Base-by-base conservation (phyloP, 2,113 vertebrate species). In the Oncorhynchus mykiss region DNA sequence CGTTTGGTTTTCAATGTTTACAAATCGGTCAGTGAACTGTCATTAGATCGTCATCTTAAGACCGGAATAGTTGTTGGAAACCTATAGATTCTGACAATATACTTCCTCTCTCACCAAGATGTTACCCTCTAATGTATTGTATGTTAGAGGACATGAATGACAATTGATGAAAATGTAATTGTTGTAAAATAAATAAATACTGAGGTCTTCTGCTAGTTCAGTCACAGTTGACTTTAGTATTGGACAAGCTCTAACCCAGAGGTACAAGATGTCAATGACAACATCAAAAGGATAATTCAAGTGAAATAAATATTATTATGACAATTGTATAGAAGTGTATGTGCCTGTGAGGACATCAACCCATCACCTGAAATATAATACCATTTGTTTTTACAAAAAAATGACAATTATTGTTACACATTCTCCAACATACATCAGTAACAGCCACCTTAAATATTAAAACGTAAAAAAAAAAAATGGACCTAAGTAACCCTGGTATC, bases 1-100 rank as follows among this genome's bases (percentile, higher is more conserved):
- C 79, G 80, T 88, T 89, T 89, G 84, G 84, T 83, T 87, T 82
- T 78, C 65, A 78, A 29, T 74, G 78, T 76, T 73, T 70, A 27
- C 66, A 73, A 22, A 24, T 54, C 13, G 24, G 9, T 54, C 24
- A 16, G 16, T 54, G 24, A 20, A 20, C 20, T 34, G 11, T 54
- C 24, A 4, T 54, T 54, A 54, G 8, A 4, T 45, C 24, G 3
- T n/a, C 20, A 27, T 54, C 34, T 14, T 54, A 25, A 25, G 70
- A 54, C 12, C 70, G 5, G 13, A 67, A 25, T 29, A 67, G 65
- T 29, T 29, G 9, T 27, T 67, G 65, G 25, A 13, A 67, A 29
- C 70, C 3, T 71, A 4, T 27, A 25, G 24, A 71, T 31, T 54
- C 22, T 25, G 70, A 71, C 24, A 51, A 71, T 8, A 2, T 69